Conservation (phyloP, 2,888 invertebrate species). For the Maniola hyperantus region DNA sequence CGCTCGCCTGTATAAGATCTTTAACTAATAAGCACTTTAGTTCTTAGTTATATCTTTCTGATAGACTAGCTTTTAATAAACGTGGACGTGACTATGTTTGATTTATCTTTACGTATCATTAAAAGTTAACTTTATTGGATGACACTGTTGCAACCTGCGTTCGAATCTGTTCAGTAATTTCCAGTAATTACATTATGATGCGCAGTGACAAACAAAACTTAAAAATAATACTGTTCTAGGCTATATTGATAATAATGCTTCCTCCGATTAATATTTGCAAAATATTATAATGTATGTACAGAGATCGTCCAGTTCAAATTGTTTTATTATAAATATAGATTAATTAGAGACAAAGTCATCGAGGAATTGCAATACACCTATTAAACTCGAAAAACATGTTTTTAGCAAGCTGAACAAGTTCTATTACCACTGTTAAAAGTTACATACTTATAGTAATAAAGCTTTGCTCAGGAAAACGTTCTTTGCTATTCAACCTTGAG, state of each 20-base stretch:
- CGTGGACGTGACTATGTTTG: not conserved
- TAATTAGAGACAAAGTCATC: not conserved
- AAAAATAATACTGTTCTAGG: no score
- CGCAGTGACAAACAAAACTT: no score
- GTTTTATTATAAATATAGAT: no score
- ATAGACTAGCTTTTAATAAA: not conserved
- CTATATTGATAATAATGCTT: no score
- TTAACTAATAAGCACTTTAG: slow-evolving; percentile 7
- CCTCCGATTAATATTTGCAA: no score
- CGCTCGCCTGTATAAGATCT: slow-evolving; percentile 14
- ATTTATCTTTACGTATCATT: no score
- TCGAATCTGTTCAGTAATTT: no score
- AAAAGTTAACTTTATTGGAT: no score
- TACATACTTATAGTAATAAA: not conserved
- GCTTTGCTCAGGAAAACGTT: slow-evolving; percentile 23
- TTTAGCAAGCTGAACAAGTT: slow-evolving; percentile 25
- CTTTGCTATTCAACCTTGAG: slow-evolving; percentile 12
- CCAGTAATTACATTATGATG: no score
- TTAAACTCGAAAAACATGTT: slow-evolving; percentile 31
- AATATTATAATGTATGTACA: no score
- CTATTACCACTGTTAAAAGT: slow-evolving; percentile 26
- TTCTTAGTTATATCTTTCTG: not conserved
- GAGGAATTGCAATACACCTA: slow-evolving; percentile 25
- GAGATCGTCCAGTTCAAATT: no score
- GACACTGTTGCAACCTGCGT: no score